Base-by-base conservation (phyloP, 2,888 invertebrate species). In the Andrena flavipes region DNA sequence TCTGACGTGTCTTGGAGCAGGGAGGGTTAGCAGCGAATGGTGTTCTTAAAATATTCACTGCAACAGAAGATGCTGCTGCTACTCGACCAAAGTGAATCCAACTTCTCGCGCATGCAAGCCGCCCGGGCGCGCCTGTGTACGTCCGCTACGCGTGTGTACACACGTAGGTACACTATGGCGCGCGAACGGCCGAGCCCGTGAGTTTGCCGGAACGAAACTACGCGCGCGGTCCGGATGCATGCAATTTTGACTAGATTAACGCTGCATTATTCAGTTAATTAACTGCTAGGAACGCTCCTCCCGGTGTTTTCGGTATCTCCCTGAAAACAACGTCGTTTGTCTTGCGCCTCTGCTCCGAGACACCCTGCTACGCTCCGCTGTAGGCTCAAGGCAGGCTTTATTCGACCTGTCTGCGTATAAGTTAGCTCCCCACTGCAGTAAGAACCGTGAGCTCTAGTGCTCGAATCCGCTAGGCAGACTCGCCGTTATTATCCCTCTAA, bases 251-350 rank as follows among this genome's bases (percentile, higher is more conserved):
- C 91, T 90, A 91, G 92, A 92, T 93, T 93, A 92, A 90, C 89
- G 88, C 89, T 93, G 91, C 90, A 93, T 93, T 93, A 93, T 93
- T 93, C 91, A 93, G 92, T 90, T 92, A 93, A 93, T 93, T 93
- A 92, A 92, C 92, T 90, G 86, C 85, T 87, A 84, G 88, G 81
- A 84, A 89, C 85, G 89, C 84, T 89, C 83, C 89, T 87, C 83
- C 81, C 82, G 84, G 80, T 89, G 87, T 89, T 91, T 89, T 87
- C 83, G 84, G 79, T 88, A 88, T 89, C 87, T 88, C 81, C 85
- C 81, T 76, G 84, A 76, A 82, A 89, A 88, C 87, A 84, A 81
- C 85, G 83, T 85, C 89, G 90, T 89, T 89, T 89, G 89, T 90
- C 89, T 89, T 88, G 83, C 80, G 72, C 79, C 85, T 80, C 77